phyloP scores from a whole-genome alignment of 1,140 invertebrate species.

The Aphis craccivora region DNA sequence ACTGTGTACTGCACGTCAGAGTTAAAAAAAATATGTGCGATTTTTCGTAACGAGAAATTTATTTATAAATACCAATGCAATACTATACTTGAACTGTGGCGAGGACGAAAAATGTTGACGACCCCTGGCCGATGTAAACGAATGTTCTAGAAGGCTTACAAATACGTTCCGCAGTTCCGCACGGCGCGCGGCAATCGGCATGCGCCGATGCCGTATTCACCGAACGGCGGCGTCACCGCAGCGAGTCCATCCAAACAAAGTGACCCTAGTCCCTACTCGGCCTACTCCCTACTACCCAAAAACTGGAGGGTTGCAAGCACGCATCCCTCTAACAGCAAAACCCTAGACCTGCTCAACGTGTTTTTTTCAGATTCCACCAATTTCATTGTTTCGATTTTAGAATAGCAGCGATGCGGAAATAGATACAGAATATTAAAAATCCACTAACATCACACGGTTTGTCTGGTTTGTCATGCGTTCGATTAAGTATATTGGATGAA shows the following conservation, averaged over 20 bases:
- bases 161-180: neutral
- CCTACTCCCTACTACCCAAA: neutral
- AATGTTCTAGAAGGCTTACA: constrained; percentile 26
- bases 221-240: neutral
- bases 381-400: neutral
- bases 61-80: neutral
- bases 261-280: neutral
- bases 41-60: neutral
- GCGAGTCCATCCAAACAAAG: neutral
- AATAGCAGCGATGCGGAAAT: neutral
- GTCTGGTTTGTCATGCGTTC: neutral
- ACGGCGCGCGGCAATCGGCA: neutral
- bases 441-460: neutral
- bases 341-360: constrained; percentile 14
- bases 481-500: neutral
- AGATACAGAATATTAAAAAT: no score
- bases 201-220: constrained; percentile 26
- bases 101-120: neutral
- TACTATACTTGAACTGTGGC: neutral
- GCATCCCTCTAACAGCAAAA: neutral
- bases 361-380: neutral
- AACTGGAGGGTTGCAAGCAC: neutral
- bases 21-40: neutral
- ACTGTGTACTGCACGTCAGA: neutral
- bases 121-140: constrained; percentile 22